Base-by-base conservation (phyloP, 2,797 vertebrate genomes). In the Bradypodion pumilum region DNA sequence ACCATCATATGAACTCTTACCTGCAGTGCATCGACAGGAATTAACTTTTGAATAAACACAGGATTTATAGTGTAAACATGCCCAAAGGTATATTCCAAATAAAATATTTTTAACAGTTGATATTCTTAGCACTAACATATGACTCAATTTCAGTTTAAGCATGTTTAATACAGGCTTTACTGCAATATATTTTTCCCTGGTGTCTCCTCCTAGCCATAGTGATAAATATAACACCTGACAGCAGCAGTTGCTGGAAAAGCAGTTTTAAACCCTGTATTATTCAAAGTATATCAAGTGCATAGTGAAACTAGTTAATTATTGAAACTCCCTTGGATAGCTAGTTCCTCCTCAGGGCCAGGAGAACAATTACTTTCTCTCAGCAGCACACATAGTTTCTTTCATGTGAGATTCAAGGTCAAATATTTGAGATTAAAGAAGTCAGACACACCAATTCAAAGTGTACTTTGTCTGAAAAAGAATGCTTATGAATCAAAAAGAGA, bases 321-420 rank as follows among this genome's bases (percentile, higher is more conserved):
- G 91, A 90, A 90, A 70, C 46, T 85, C 10, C 16, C 86, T 80
- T 16, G 80, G 69, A 78, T 79, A 76, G 86, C 62, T 80, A 81
- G 80, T 83, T 40, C 80, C 88, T 88, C 44, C 49, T 84, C 83
- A 72, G 69, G 0, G 40, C 74, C 52, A 65, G 12, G 32, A 89
- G 62, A 90, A 90, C 46, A 88, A 85, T 81, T 84, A 82, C 44
- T 12, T 89, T 90, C 87, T 90, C 82, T 85, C 73, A 87, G 84
- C 73, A 88, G 44, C 81, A 90, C 87, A 75, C 78, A 85, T 37
- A 73, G 77, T 92, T 88, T 90, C 81, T 88, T 77, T 86, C 85
- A 90, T 83, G n/a, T 78, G 82, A 86, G 73, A 81, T 63, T 84
- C 59, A 88, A 91, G 80, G 87, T 86, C 89, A 91, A 83, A 87